Evolutionary conservation across 2,797 vertebrate species (phyloP).

Genomic region (Sebastolobus altivelis): DNA sequence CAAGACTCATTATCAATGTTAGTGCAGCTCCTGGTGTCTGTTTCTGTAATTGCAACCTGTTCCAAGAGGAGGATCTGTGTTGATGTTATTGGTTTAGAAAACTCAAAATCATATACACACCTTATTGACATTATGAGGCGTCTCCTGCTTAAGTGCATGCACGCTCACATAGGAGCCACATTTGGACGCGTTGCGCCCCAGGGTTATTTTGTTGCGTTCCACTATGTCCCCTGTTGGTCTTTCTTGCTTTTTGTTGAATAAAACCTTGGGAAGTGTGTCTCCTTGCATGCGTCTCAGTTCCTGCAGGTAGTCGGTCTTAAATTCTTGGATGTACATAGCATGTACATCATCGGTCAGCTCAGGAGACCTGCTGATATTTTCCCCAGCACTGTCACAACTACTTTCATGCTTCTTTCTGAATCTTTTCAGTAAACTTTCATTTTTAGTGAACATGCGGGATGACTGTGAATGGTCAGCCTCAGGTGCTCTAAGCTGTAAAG

Average conservation of each 20-base stretch:
- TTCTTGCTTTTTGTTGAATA: slow-evolving; percentile 43
- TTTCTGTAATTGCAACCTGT: slow-evolving; percentile 64
- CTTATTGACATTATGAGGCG: slow-evolving; percentile 63
- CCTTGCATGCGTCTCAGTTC: neutral
- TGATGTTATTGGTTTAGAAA: neutral
- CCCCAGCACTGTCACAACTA: neutral
- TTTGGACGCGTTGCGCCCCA: slow-evolving; percentile 82
- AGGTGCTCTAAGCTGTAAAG: neutral
- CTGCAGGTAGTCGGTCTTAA: neutral
- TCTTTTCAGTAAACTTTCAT: neutral
- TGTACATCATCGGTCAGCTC: slow-evolving; percentile 22
- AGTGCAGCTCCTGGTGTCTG: slow-evolving; percentile 81
- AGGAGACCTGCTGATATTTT: neutral
- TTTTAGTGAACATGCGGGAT: neutral
- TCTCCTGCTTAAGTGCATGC: slow-evolving; percentile 78
- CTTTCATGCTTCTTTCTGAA: neutral
- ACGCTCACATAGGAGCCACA: slow-evolving; percentile 85
- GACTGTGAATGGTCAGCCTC: neutral
- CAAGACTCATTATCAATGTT: slow-evolving; percentile 62
- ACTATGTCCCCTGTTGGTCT: slow-evolving; percentile 84
- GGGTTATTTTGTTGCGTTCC: slow-evolving; percentile 88
- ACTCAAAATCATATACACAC: slow-evolving; percentile 67
- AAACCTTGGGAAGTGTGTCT: slow-evolving; percentile 17
- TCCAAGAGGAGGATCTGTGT: neutral
- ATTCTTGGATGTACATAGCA: neutral